Evolutionary conservation across 2,888 invertebrate species (phyloP).

Genomic region (Conomelus anceps): DNA sequence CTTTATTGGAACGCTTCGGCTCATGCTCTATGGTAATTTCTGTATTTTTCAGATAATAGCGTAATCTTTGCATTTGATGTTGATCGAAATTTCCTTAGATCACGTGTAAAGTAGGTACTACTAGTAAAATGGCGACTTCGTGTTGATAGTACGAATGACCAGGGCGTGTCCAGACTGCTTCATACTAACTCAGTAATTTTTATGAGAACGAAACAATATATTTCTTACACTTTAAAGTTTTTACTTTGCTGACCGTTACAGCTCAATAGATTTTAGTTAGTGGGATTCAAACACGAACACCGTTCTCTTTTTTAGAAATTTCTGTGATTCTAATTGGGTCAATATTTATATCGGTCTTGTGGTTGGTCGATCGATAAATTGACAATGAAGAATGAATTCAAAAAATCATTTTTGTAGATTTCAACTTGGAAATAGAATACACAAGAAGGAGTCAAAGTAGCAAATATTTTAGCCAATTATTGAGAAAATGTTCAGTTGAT

Average conservation of each 20-base stretch:
- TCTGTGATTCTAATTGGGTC: background rate
- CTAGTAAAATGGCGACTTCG: background rate
- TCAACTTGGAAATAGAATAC: no score
- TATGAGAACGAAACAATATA: background rate
- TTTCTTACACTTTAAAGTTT: background rate
- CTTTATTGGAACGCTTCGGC: no score
- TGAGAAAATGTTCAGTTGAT: no score
- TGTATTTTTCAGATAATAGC: no score
- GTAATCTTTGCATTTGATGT: background rate
- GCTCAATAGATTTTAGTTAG: background rate
- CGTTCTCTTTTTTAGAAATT: background rate
- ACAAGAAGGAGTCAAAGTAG: no score
- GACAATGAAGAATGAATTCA: no score
- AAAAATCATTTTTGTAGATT: no score
- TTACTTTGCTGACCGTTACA: background rate
- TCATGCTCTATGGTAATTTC: no score
- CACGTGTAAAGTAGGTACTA: background rate
- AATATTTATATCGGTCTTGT: background rate
- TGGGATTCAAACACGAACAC: background rate
- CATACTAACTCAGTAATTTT: background rate
- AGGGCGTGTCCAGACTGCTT: background rate
- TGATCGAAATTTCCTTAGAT: background rate
- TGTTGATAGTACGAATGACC: background rate
- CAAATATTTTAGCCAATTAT: no score
- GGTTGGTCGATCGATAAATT: no score